Evolutionary conservation across 2,113 vertebrate genomes (phyloP).

Genomic region (Rhynchopsitta pachyrhyncha): DNA sequence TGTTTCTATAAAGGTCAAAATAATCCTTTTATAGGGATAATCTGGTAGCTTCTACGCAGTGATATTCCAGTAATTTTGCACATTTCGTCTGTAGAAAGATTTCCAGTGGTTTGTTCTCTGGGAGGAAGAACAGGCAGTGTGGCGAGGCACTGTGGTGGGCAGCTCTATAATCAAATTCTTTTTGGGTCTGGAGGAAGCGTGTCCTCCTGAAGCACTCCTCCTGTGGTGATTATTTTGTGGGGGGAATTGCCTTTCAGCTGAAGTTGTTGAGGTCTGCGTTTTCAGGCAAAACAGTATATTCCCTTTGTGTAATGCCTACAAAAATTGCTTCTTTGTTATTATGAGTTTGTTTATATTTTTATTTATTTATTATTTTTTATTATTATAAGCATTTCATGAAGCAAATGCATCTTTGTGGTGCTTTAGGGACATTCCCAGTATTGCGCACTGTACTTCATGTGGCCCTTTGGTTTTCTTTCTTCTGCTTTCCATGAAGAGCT

Average conservation of each 20-base stretch:
- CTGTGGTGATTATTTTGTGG: accelerated
- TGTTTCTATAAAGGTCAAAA: neutral
- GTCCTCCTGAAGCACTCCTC: neutral
- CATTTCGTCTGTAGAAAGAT: neutral
- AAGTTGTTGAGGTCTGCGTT: neutral
- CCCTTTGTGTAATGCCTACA: neutral
- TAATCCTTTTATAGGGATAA: neutral
- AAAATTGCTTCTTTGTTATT: neutral
- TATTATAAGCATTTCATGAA: neutral
- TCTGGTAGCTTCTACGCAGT: neutral
- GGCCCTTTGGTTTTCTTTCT: neutral
- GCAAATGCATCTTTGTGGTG: neutral
- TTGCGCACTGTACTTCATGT: no score
- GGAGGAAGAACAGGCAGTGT: neutral
- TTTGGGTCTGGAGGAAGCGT: accelerated
- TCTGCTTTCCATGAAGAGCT: neutral
- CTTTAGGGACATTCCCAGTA: neutral
- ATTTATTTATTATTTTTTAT: neutral
- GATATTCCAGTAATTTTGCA: neutral
- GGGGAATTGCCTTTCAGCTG: neutral
- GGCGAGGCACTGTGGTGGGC: neutral
- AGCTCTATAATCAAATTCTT: neutral
- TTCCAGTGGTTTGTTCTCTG: neutral
- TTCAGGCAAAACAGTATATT: neutral
- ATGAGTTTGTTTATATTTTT: neutral